These are phyloP conservation scores for Eupeodes luniger DNA, from an alignment of 2,888 invertebrate genomes.

Conservation along the genomic window DNA sequence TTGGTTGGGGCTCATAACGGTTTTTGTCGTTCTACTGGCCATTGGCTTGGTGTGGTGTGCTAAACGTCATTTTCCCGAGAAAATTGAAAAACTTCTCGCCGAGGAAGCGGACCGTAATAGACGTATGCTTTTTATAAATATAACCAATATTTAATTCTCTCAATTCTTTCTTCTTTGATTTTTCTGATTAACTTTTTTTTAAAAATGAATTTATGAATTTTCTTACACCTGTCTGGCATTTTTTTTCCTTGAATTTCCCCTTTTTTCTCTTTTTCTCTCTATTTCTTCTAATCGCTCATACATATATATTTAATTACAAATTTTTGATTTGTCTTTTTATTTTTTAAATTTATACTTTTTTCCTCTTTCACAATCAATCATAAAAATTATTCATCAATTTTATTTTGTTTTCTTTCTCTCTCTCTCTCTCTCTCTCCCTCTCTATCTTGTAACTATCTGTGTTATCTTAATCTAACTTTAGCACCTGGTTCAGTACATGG, in stretches of 20 bases:
- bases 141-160: conserved; percentile 9
- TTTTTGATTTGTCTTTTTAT: conserved; percentile 25
- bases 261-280: conserved; percentile 33
- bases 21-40: conserved; percentile 90
- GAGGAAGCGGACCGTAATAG: conserved; percentile 91
- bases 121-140: conserved; percentile 85
- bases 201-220: conserved; percentile 23
- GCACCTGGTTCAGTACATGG: conserved; percentile 81
- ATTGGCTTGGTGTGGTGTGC: conserved; percentile 93
- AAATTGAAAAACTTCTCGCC: conserved; percentile 92
- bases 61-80: conserved; percentile 93
- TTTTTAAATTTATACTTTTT: conserved; percentile 24
- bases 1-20: conserved; percentile 94
- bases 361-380: conserved; percentile 40
- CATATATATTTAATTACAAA: not conserved
- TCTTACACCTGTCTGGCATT: conserved; percentile 30
- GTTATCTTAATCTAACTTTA: conserved; percentile 69
- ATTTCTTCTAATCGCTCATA: conserved; percentile 18
- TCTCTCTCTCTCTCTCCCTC: not conserved
- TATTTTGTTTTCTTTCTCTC: conserved; percentile 46
- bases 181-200: conserved; percentile 17
- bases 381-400: conserved; percentile 47
- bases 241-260: conserved; percentile 13
- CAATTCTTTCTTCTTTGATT: conserved; percentile 9
- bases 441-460: conserved; percentile 46